A percentile compares a stretch with the other conserved stretches of the same genome.
These are phyloP conservation scores for Thermophis baileyi DNA, from an alignment of 2,113 vertebrate species.

Conservation along the genomic window DNA sequence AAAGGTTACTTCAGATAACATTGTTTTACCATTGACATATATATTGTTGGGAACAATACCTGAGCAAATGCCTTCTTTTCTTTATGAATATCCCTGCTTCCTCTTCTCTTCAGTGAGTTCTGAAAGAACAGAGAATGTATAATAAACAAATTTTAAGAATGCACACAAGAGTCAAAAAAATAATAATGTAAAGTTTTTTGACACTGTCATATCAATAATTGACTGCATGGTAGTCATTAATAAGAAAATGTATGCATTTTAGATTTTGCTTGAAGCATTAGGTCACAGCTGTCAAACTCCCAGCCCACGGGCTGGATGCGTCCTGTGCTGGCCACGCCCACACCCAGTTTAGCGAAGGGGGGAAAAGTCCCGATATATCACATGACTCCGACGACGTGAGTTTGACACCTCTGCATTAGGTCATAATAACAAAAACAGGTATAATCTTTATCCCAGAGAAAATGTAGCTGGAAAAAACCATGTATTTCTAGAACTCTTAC, in stretches of 20 bases:
- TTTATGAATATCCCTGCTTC: conserved; percentile 89
- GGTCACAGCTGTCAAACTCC: no score
- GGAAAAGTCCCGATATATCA: no score
- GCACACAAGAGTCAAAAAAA: background rate
- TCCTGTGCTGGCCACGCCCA: no score
- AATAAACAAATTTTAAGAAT: conserved; percentile 27
- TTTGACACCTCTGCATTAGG: background rate
- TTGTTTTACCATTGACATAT: background rate
- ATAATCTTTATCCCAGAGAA: background rate
- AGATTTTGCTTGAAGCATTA: background rate
- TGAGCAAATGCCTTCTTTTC: conserved; percentile 88
- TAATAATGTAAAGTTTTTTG: background rate
- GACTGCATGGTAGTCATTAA: background rate
- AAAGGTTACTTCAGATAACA: background rate
- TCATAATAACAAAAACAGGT: background rate
- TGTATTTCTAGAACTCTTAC: background rate
- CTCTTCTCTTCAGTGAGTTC: conserved; percentile 89
- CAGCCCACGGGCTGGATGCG: no score
- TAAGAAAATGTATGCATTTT: background rate
- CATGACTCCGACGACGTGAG: no score
- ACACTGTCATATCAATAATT: background rate
- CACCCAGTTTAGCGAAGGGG: no score
- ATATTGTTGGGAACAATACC: conserved; percentile 68
- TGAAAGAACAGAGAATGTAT: conserved; percentile 65
- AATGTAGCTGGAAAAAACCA: background rate